Evolutionary conservation across 2,888 invertebrate genomes (phyloP), one percentile per base, ranked within the genome.

Genomic region (Cybosia mesomella): DNA sequence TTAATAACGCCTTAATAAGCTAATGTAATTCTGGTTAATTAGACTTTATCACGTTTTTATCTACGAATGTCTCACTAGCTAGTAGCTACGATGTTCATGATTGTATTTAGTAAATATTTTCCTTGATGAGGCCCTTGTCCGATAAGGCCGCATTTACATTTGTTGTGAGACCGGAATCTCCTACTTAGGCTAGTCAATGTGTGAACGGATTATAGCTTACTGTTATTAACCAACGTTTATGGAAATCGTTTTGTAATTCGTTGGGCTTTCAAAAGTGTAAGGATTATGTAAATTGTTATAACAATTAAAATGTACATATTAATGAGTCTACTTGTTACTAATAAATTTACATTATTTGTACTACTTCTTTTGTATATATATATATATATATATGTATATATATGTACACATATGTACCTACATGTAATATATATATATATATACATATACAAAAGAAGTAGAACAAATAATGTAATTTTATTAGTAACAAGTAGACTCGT

Each of bases 61-160:
- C 93, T 89, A 83, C 80, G 80, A 81, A 85, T 83, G 88, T 87
- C 89, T 87, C 83, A 80, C 76, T 77, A 58, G 39, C 24, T 28
- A 80, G 76, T 77, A 58, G 39, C 24, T 28, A 32, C 43, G 81
- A 55, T 83, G 86, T 85, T 76, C 83, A 85, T 91, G 87, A 90
- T 86, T 89, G 86, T 91, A 86, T 91, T 91, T 88, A 81, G 92
- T 93, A 92, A 94, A 94, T 93, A 93, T 93, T 93, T 93, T 87
- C 85, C 84, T 84, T 89, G 91, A 91, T 88, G 89, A 87, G 82
- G 84, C 81, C 81, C 81, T 77, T 74, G 70, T 80, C 57, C 88
- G 93, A 92, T 92, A 92, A 77, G 91, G 82, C 59, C 64, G 65
- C 73, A 87, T 90, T 88, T 83, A 88, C 85, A 85, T 87, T 69